Conservation (phyloP, 2,888 invertebrate genomes). For the Mesochorus sp. region DNA sequence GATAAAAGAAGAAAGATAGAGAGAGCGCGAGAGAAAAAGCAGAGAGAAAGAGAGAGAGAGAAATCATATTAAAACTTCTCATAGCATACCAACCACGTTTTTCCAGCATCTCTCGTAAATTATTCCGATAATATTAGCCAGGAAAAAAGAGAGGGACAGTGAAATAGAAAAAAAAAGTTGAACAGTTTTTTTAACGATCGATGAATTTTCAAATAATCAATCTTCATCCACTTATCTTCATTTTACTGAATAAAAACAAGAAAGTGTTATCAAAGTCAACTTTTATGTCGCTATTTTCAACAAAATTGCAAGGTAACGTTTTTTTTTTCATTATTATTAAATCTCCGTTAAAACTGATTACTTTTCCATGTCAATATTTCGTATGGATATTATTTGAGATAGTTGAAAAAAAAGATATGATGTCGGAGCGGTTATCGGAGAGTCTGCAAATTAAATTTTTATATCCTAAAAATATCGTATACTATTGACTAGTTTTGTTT, state of each 20-base stretch:
- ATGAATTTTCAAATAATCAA: constrained; percentile 56
- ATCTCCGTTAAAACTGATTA: neutral
- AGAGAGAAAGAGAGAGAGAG: neutral
- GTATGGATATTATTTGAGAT: no score
- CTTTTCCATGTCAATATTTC: neutral
- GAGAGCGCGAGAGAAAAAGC: neutral
- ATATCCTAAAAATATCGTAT: neutral
- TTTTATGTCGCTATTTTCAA: constrained; percentile 1
- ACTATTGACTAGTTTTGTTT: neutral
- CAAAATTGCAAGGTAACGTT: neutral
- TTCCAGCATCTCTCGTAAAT: constrained; percentile 24
- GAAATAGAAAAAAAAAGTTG: neutral
- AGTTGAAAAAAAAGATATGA: neutral
- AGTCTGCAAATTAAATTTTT: neutral
- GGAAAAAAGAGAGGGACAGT: neutral
- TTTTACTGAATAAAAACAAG: no score
- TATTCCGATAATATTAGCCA: constrained; percentile 38
- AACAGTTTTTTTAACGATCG: constrained; percentile 26
- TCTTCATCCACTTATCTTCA: constrained; percentile 59
- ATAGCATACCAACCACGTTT: neutral
- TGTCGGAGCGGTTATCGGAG: neutral
- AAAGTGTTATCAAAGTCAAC: constrained; percentile 44
- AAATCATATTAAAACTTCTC: constrained; percentile 41
- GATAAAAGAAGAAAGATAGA: constrained; percentile 3
- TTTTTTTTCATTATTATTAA: neutral